Base-by-base conservation (phyloP, 2,113 vertebrate species). In the Phalacrocorax carbo region DNA sequence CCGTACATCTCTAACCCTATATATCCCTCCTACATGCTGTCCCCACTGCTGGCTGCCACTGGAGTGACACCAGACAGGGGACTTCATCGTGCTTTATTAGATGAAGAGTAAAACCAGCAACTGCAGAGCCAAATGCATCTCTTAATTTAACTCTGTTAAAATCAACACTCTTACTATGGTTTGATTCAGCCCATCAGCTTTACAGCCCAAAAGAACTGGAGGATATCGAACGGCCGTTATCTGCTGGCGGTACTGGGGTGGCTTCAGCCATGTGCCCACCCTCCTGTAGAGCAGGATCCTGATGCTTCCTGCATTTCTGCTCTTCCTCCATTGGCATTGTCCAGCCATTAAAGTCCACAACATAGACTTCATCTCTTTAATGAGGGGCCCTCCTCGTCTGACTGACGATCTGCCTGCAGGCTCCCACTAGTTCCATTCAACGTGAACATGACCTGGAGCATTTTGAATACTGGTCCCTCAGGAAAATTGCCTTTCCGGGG, bases 21-120 rank as follows among this genome's bases (percentile, higher is more conserved):
- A 0, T 16, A 32, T 44, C 26, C 21, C 34, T 61, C 20, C n/a
- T 44, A 42, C 54, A 34, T 0, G 0, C 38, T 54, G 49, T 51
- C 32, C 65, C 61, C 30, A 14, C 11, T 16, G 32, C 54, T 52
- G 34, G 23, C 36, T 88, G 64, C 61, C 32, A 15, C 44, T 13
- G 20, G 44, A 58, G 26, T 11, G 44, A 73, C 49, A 70, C 38
- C 23, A 34, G 48, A 4, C 6, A 71, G 64, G 64, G 22, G 55
- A 17, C 60, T 51, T 75, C 62, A 49, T 32, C 57, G 62, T 27
- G 46, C 55, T 88, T 40, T 72, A 55, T 60, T 57, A 61, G 42
- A 27, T 10, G 32, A 40, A 68, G 34, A 80, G 23, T 62, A 62
- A 76, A 49, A 66, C 0, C 14, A 72, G 40, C 32, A 82, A 61